phyloP scores from a whole-genome alignment of 2,888 invertebrate species.

The Drosophila melanosoma region DNA sequence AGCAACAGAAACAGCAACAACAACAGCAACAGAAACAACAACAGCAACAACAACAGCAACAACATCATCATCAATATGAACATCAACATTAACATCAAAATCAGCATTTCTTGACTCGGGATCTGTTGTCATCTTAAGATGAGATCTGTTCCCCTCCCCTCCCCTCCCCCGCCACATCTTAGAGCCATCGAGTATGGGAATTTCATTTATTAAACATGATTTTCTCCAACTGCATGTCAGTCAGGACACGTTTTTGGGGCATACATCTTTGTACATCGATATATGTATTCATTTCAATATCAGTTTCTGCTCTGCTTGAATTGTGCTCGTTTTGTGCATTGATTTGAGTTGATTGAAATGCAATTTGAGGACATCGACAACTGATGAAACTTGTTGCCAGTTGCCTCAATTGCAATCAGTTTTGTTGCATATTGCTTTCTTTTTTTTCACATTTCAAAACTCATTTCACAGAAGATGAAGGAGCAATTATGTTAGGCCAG shows the following conservation, averaged over 20 bases:
- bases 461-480: not conserved
- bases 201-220: slow-evolving; percentile 76
- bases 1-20: slow-evolving; percentile 20
- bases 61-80: not conserved
- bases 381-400: slow-evolving; percentile 7
- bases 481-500: not conserved
- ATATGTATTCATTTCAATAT: not conserved
- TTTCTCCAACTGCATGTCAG: slow-evolving; percentile 43
- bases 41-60: not conserved
- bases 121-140: slow-evolving; percentile 41
- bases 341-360: slow-evolving; percentile 37
- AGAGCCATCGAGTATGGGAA: slow-evolving; percentile 69
- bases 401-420: slow-evolving; percentile 5
- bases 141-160: slow-evolving; percentile 9
- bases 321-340: slow-evolving; percentile 28
- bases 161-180: slow-evolving; percentile 26
- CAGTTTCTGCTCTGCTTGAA: not conserved
- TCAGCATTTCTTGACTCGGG: slow-evolving; percentile 1
- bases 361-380: slow-evolving; percentile 3
- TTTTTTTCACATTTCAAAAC: not conserved
- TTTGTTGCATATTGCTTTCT: not conserved
- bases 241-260: slow-evolving; percentile 34
- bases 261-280: too few species aligned
- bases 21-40: not conserved
- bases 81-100: slow-evolving; percentile 19